phyloP scores from a whole-genome alignment of 1,140 invertebrate genomes.

The Drosophila dunni region DNA sequence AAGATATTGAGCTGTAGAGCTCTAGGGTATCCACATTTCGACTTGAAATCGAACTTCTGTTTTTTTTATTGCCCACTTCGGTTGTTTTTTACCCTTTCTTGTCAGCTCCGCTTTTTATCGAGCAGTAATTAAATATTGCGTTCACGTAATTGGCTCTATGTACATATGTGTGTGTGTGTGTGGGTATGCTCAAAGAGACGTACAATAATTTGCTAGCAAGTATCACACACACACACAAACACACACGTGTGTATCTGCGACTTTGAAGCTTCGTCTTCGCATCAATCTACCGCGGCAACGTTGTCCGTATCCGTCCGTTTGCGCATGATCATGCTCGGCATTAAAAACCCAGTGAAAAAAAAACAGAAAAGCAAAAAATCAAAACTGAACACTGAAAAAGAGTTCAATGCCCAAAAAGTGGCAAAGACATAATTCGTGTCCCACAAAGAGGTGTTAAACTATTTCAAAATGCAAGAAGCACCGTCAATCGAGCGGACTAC shows the following conservation, averaged over 20 bases:
- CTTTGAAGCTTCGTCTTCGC: constrained; percentile 4
- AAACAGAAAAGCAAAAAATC: background rate
- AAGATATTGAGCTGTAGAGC: background rate
- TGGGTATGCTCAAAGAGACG: constrained; percentile 1
- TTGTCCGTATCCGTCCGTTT: constrained; percentile 29
- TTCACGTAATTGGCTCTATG: constrained; percentile 61
- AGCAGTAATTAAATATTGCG: constrained; percentile 59
- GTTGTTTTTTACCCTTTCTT: constrained; percentile 28
- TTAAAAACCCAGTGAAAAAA: constrained; percentile 22
- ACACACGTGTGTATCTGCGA: constrained; percentile 3
- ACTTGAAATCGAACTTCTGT: background rate
- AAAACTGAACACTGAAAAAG: background rate
- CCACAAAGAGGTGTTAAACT: constrained; percentile 56
- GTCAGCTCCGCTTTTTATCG: constrained; percentile 35
- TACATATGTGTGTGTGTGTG: constrained; percentile 11
- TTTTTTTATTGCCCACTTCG: constrained; percentile 27
- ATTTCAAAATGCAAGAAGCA: constrained; percentile 50
- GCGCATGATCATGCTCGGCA: constrained; percentile 47
- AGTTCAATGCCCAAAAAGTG: constrained; percentile 64
- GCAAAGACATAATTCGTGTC: constrained; percentile 47
- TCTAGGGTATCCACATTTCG: constrained; percentile 14
- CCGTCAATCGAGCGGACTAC: constrained; percentile 8
- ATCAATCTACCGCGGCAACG: constrained; percentile 13
- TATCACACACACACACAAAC: background rate
- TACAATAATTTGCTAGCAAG: constrained; percentile 38